These are phyloP conservation scores for Odontocolon sp. DNA, from an alignment of 2,888 invertebrate species.

Conservation along the genomic window DNA sequence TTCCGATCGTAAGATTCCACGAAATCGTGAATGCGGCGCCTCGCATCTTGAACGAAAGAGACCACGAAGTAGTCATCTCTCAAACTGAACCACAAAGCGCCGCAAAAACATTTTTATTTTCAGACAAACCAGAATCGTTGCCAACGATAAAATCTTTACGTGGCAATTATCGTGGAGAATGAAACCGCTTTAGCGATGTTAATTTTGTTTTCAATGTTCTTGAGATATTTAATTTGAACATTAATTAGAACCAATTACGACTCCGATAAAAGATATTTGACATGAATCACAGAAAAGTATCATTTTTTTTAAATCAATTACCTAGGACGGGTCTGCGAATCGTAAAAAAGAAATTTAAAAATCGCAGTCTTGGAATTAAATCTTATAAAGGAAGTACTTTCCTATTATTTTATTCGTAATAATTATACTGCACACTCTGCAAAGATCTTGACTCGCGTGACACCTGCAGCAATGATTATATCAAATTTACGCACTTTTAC, in stretches of 20 bases:
- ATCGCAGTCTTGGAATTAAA: not conserved
- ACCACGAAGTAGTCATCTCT: conserved; percentile 16
- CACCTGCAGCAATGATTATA: not conserved
- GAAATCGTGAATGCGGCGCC: conserved; percentile 14
- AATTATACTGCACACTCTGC: too few relatives aligned
- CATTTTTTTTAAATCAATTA: not conserved
- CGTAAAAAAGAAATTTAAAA: not conserved
- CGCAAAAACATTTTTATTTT: conserved; percentile 32
- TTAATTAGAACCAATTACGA: too few relatives aligned
- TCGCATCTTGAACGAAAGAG: not conserved
- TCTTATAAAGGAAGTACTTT: too few relatives aligned
- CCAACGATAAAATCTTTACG: conserved; percentile 2
- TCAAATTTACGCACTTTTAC: conserved; percentile 1
- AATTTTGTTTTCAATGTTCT: not conserved
- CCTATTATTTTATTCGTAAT: too few relatives aligned
- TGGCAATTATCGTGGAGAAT: not conserved
- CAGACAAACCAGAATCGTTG: conserved; percentile 16
- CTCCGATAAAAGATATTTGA: too few relatives aligned
- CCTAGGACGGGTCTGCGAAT: not conserved
- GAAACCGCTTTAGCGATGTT: not conserved
- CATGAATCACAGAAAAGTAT: too few relatives aligned
- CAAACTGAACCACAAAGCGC: conserved; percentile 1
- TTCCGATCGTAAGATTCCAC: conserved; percentile 10
- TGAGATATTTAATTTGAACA: too few relatives aligned
- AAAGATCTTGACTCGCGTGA: not conserved